Percentiles rank a stretch among this genome's conserved stretches.
phyloP scores from a whole-genome alignment of 2,888 invertebrate species.

The Diloba caeruleocephala region DNA sequence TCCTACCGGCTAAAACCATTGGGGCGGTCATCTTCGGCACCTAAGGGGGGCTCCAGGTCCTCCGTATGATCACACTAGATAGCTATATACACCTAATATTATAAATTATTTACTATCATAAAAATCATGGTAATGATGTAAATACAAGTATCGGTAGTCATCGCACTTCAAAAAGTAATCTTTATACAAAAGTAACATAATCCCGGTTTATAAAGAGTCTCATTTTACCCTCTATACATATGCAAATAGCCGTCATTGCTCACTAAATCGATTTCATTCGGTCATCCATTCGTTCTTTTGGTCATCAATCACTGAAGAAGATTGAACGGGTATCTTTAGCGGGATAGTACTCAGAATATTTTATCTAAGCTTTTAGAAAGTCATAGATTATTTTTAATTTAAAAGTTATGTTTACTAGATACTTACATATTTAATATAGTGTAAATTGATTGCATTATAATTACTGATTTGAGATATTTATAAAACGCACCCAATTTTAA shows the following conservation, averaged over 20 bases:
- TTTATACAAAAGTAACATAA: constrained; percentile 45
- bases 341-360: constrained; percentile 48
- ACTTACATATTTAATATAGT: too few species aligned
- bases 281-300: constrained; percentile 77
- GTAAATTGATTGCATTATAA: too few species aligned
- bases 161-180: constrained; percentile 37
- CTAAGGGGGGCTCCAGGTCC: too few species aligned
- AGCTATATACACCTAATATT: too few species aligned
- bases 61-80: too few species aligned
- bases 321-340: constrained; percentile 73
- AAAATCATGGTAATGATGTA: constrained; percentile 3
- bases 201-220: constrained; percentile 54
- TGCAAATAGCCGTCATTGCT: constrained; percentile 80
- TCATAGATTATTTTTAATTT: constrained; percentile 11
- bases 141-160: constrained; percentile 8
- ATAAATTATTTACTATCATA: too few species aligned
- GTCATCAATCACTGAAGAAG: constrained; percentile 83
- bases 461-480: too few species aligned
- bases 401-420: too few species aligned
- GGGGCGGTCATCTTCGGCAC: too few species aligned
- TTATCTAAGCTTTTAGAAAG: constrained; percentile 46
- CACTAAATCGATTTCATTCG: constrained; percentile 85
- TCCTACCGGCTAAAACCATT: too few species aligned
- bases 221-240: constrained; percentile 77
- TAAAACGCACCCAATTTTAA: too few species aligned